Evolutionary conservation across 2,797 vertebrate species (phyloP).

Genomic region (Muraenolepis orangiensis): DNA sequence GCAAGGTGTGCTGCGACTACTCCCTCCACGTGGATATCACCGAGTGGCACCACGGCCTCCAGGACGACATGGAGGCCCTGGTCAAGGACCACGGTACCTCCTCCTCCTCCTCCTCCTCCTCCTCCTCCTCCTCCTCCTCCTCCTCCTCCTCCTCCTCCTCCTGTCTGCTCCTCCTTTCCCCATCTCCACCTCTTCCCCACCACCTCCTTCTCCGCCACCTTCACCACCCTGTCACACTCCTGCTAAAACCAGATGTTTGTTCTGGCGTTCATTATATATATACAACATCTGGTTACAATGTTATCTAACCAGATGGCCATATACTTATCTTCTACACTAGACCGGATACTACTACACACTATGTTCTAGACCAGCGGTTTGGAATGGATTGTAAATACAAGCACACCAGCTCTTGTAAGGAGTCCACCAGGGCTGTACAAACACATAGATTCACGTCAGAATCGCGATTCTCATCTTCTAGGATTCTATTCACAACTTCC

Average conservation of each 20-base stretch:
- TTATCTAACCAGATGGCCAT: background rate
- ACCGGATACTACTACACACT: background rate
- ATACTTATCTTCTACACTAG: background rate
- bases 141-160: too few relatives aligned
- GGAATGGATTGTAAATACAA: background rate
- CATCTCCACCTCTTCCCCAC: background rate
- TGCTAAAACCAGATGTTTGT: background rate
- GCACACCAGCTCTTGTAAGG: background rate
- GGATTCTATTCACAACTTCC: too few relatives aligned
- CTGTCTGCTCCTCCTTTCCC: too few relatives aligned
- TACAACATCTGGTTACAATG: background rate
- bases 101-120: background rate
- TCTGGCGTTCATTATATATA: background rate
- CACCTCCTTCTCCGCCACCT: background rate
- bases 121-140: too few relatives aligned
- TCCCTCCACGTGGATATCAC: conserved; percentile 96
- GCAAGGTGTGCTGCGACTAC: conserved; percentile 96
- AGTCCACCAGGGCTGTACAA: too few relatives aligned
- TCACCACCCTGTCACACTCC: background rate
- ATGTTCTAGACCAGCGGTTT: background rate
- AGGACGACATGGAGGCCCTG: conserved; percentile 95
- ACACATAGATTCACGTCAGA: too few relatives aligned
- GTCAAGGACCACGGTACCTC: conserved; percentile 92
- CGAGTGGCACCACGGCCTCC: conserved; percentile 93
- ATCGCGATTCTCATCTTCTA: too few relatives aligned